phyloP scores from a whole-genome alignment of 1,140 invertebrate genomes.

The Belonocnema kinseyi region DNA sequence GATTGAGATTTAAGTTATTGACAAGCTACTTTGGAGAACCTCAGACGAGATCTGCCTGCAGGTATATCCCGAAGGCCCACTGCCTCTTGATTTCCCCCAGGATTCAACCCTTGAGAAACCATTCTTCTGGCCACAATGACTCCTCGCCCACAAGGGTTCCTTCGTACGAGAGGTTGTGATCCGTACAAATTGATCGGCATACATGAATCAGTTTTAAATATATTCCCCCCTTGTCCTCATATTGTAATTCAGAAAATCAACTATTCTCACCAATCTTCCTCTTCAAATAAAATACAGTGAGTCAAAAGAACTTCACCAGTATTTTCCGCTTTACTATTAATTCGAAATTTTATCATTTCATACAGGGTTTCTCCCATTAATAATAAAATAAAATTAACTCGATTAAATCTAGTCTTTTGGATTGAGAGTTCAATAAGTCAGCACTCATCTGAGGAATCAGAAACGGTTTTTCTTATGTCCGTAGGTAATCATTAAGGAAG shows the following conservation, averaged over 20 bases:
- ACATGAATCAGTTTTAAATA: conserved; percentile 27
- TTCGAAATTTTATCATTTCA: no score
- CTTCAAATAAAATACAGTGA: background rate
- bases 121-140: conserved; percentile 73
- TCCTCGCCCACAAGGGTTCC: conserved; percentile 53
- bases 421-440: background rate
- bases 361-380: no score
- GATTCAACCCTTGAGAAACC: conserved; percentile 72
- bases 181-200: conserved; percentile 24
- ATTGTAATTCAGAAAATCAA: background rate
- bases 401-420: no score
- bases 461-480: background rate
- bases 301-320: background rate
- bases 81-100: conserved; percentile 74
- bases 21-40: conserved; percentile 75
- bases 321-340: no score
- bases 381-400: no score
- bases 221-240: conserved; percentile 37
- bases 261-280: no score
- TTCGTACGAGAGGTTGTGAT: background rate
- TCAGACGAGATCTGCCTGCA: conserved; percentile 64
- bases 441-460: background rate
- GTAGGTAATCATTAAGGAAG: background rate
- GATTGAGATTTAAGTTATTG: conserved; percentile 77
- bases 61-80: conserved; percentile 70